Percentiles rank a stretch among this genome's conserved stretches.
phyloP scores from a whole-genome alignment of 2,888 invertebrate genomes.

The Mesorhabditis belari region DNA sequence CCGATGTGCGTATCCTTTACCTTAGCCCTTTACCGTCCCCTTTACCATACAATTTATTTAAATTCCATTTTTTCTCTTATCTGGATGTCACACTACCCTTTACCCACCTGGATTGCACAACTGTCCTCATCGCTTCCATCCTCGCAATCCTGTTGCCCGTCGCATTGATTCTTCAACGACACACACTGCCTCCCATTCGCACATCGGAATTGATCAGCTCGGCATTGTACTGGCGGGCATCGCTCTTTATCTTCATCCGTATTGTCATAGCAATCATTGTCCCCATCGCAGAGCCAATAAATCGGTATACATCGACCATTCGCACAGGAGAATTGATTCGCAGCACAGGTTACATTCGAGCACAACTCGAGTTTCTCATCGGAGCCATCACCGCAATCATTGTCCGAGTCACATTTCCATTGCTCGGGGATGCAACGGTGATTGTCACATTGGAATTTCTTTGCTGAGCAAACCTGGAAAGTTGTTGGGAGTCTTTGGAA shows the following conservation, averaged over 20 bases:
- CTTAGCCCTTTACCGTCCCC: too few relatives aligned
- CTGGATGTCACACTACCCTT: not conserved
- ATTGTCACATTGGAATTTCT: slow-evolving; percentile 75
- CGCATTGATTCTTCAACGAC: slow-evolving; percentile 80
- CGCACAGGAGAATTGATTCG: slow-evolving; percentile 79
- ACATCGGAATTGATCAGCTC: slow-evolving; percentile 61
- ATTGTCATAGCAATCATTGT: slow-evolving; percentile 80
- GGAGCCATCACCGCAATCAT: slow-evolving; percentile 83
- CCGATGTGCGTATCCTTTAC: too few relatives aligned
- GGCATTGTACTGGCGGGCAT: slow-evolving; percentile 57
- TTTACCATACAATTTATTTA: not conserved
- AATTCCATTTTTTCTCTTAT: not conserved
- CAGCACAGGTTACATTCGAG: slow-evolving; percentile 71
- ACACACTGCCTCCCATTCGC: slow-evolving; percentile 83
- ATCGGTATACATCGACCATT: slow-evolving; percentile 84
- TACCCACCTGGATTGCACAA: slow-evolving; percentile 22
- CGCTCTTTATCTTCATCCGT: slow-evolving; percentile 79
- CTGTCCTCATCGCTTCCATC: slow-evolving; percentile 63
- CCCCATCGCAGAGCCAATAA: slow-evolving; percentile 77
- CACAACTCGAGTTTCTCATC: slow-evolving; percentile 68
- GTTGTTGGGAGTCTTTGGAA: too few relatives aligned
- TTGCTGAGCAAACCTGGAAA: slow-evolving; percentile 81
- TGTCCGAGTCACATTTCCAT: slow-evolving; percentile 85
- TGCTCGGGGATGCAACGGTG: slow-evolving; percentile 69
- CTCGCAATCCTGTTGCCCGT: slow-evolving; percentile 91